Conservation (phyloP, 2,888 invertebrate species). For the Mellilla xanthometata region DNA sequence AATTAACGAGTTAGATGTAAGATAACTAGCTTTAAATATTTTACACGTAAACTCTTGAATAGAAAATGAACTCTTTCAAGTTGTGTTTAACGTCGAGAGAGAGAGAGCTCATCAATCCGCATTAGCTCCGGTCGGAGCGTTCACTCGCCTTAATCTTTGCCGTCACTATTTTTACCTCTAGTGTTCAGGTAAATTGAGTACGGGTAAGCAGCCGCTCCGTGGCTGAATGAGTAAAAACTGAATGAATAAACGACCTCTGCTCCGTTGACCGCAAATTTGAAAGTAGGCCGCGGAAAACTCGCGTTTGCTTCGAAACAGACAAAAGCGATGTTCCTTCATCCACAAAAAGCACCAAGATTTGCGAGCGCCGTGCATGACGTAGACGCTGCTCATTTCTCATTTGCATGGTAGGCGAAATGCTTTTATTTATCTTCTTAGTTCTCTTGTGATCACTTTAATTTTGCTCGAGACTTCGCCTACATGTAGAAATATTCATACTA, state of each 20-base stretch:
- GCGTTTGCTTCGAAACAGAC: conserved; percentile 33
- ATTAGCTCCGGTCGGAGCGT: conserved; percentile 10
- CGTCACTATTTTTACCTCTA: conserved; percentile 9
- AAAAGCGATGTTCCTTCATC: conserved; percentile 24
- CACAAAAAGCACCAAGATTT: conserved; percentile 29
- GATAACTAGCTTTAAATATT: neutral
- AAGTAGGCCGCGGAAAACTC: conserved; percentile 55
- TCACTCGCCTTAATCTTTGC: conserved; percentile 5
- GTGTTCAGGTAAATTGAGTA: conserved; percentile 13
- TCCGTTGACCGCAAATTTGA: conserved; percentile 52
- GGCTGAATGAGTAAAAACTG: conserved; percentile 37
- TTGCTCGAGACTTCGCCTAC: no score
- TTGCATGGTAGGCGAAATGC: no score
- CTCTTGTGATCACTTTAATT: no score
- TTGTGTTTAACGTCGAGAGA: conserved; percentile 8
- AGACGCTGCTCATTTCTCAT: conserved; percentile 32
- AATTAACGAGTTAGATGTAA: neutral
- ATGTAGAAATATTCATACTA: no score
- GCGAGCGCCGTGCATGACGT: conserved; percentile 22
- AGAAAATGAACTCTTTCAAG: conserved; percentile 7
- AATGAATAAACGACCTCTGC: conserved; percentile 52
- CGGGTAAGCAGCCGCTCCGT: conserved; percentile 4
- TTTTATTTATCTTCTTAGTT: conserved; percentile 30
- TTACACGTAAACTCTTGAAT: neutral
- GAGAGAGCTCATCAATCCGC: conserved; percentile 17